Evolutionary conservation across 2,797 vertebrate genomes (phyloP).

Genomic region (Setipinna tenuifilis): DNA sequence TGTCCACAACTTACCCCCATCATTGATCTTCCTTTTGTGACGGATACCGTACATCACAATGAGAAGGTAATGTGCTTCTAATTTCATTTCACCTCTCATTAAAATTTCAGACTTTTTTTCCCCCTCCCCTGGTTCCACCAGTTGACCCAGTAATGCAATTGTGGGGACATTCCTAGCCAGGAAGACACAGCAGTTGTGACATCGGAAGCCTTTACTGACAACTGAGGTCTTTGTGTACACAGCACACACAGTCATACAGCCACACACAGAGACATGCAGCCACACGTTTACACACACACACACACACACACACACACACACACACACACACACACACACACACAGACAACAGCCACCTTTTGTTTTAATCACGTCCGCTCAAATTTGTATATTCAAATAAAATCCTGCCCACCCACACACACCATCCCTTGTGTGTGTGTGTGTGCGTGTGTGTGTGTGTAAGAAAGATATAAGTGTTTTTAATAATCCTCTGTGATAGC

Average conservation of each 20-base stretch:
- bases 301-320: constrained; percentile 37
- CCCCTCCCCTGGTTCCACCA: too few species aligned
- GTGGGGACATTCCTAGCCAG: background rate
- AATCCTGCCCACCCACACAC: constrained; percentile 19
- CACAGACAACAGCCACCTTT: background rate
- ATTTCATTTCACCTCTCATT: background rate
- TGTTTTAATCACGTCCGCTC: background rate
- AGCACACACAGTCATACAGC: background rate
- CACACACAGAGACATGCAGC: constrained; percentile 4
- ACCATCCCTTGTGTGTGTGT: background rate
- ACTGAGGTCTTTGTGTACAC: constrained; percentile 21
- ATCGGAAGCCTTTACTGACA: background rate
- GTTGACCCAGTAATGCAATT: background rate
- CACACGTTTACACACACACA: constrained; percentile 11
- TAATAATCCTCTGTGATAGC: constrained; percentile 63
- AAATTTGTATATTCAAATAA: background rate
- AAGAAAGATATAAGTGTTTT: constrained; percentile 62
- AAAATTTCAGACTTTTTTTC: background rate
- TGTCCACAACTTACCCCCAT: background rate
- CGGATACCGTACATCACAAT: constrained; percentile 3
- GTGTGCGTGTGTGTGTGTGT: constrained; percentile 35
- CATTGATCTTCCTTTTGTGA: background rate
- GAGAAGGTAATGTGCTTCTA: background rate
- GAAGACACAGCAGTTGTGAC: background rate
- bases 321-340: constrained; percentile 27